Evolutionary conservation across 2,888 invertebrate genomes (phyloP), one percentile per base, ranked within the genome.

Genomic region (Cataglyphis livida): DNA sequence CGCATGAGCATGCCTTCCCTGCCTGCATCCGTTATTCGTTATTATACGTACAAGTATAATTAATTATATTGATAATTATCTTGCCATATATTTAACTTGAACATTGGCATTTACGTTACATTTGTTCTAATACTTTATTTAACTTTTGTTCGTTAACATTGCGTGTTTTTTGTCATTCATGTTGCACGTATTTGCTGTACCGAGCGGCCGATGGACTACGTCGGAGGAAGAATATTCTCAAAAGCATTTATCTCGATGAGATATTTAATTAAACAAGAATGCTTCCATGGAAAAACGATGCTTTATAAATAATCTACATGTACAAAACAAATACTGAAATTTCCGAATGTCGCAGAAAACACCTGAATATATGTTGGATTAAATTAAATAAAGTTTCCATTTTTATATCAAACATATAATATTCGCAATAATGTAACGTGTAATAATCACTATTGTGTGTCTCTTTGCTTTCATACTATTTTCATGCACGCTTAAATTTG

Each of bases 1-100:
- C 84, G 94, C 94, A 94, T 94, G 94, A 94, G 94, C 94, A 94
- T 93, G 41, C 82, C 82, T 89, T 90, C 91, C 89, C 85, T 89
- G 90, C 91, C 91, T 91, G 87, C 88, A 89, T 83, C 90, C 54
- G 44, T 89, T 91, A 89, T 90, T 88, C 84, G 87, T 88, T 87
- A 89, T 89, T 87, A 87, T 83, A 88, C 84, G 87, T 83, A 84
- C 83, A 87, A 85, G 76, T 88, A 51, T 51, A 87, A 86, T 88
- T 86, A 76, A 89, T 87, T 85, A 68, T 51, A n/a, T 84, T 66
- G 44, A 84, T 84, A 74, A 90, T 86, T 89, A 89, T 84, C 83
- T 82, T 82, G 71, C 66, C 82, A 44, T 84, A 51, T 51, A 57
- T 86, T 85, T 84, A 87, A 85, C 84, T 85, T 84, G 85, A 81